Percentiles rank a stretch among this genome's conserved stretches.
Conservation (phyloP, 1,140 invertebrate species). For the Neelides sp. region DNA sequence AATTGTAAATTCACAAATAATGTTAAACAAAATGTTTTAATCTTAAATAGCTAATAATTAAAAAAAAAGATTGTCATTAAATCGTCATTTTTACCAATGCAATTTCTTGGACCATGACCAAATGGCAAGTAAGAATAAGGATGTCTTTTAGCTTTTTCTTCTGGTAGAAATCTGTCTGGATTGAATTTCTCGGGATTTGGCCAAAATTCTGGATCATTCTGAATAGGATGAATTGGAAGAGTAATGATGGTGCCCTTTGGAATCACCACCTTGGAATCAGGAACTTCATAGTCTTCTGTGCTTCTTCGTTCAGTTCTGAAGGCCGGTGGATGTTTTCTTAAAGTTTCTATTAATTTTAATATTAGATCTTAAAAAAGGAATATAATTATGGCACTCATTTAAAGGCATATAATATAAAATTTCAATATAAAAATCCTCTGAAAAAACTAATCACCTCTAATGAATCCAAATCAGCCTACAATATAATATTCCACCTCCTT, state of each 20-base stretch:
- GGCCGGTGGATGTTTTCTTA: slow-evolving; percentile 41
- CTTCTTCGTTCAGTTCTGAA: slow-evolving; percentile 38
- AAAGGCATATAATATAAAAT: too few relatives aligned
- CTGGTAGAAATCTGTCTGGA: slow-evolving; percentile 44
- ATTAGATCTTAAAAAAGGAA: too few relatives aligned
- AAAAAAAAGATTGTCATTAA: too few relatives aligned
- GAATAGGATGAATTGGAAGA: slow-evolving; percentile 40
- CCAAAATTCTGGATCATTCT: slow-evolving; percentile 43
- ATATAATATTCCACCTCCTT: too few relatives aligned
- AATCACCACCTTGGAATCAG: slow-evolving; percentile 39
- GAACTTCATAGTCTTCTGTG: slow-evolving; percentile 39
- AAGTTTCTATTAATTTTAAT: too few relatives aligned
- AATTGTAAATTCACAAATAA: too few relatives aligned
- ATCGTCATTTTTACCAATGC: slow-evolving; percentile 44
- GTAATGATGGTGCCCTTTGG: slow-evolving; percentile 39
- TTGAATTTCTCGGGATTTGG: slow-evolving; percentile 39
- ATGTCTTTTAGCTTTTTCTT: slow-evolving; percentile 34
- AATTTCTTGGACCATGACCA: slow-evolving; percentile 45
- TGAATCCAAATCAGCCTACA: too few relatives aligned
- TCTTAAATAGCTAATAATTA: too few relatives aligned
- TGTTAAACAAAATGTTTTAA: too few relatives aligned
- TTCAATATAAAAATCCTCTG: too few relatives aligned
- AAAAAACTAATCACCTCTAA: too few relatives aligned
- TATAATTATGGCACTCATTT: too few relatives aligned
- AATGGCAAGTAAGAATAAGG: slow-evolving; percentile 42